phyloP scores from a whole-genome alignment of 2,888 invertebrate species.

The Agrypnus murinus region DNA sequence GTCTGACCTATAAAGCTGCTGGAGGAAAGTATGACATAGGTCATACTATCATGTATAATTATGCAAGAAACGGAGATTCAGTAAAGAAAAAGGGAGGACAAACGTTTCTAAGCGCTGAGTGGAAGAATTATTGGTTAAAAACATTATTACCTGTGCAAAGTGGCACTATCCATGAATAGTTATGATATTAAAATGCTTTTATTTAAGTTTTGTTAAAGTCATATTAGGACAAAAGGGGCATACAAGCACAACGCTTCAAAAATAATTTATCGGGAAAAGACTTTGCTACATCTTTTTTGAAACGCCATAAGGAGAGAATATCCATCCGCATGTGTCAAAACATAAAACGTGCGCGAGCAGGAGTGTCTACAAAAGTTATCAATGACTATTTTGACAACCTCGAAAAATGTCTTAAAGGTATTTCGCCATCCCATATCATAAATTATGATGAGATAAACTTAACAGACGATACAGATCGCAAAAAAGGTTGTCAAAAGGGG shows the following conservation, averaged over 20 bases:
- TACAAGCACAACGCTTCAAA: too few relatives aligned
- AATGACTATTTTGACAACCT: slow-evolving; percentile 65
- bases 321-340: not conserved
- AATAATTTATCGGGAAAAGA: too few relatives aligned
- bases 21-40: too few relatives aligned
- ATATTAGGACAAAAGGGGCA: too few relatives aligned
- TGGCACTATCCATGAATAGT: slow-evolving; percentile 12
- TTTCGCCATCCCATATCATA: not conserved
- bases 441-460: not conserved
- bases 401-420: slow-evolving; percentile 69
- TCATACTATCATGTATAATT: too few relatives aligned
- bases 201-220: too few relatives aligned
- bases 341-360: not conserved
- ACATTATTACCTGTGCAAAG: slow-evolving; percentile 21
- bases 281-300: too few relatives aligned
- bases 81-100: too few relatives aligned
- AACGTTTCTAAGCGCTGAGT: slow-evolving; percentile 11
- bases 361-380: not conserved
- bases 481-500: not conserved
- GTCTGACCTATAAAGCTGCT: too few relatives aligned
- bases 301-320: not conserved
- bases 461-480: not conserved
- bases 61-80: too few relatives aligned
- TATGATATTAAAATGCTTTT: slow-evolving; percentile 13
- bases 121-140: slow-evolving; percentile 21